These are phyloP conservation scores for Lamellibrachia columna DNA, from an alignment of 2,888 invertebrate genomes.

Conservation along the genomic window DNA sequence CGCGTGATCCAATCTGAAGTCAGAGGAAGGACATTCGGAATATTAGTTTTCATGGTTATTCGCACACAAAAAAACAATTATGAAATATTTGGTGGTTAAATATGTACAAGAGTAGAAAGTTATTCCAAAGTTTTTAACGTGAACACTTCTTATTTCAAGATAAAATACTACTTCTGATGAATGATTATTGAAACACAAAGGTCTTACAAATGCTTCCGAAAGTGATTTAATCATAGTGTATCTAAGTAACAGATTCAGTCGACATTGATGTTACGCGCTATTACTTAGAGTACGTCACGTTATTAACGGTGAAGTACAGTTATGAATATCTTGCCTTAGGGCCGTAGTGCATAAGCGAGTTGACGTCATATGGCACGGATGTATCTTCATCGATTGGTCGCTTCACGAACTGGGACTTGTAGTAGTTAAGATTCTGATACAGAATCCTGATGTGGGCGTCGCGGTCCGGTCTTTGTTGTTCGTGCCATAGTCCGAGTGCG, in stretches of 20 bases:
- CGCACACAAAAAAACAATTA: not conserved
- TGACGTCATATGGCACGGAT: slow-evolving; percentile 25
- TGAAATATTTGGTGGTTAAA: not conserved
- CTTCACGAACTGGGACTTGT: slow-evolving; percentile 24
- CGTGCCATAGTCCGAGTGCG: slow-evolving; percentile 28
- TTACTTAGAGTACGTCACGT: not conserved
- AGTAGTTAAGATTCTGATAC: slow-evolving; percentile 20
- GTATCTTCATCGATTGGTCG: not conserved
- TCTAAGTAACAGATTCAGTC: too few species aligned
- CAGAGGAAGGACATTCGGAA: not conserved
- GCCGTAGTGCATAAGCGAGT: slow-evolving; percentile 27
- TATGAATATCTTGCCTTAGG: not conserved
- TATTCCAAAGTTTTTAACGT: too few species aligned
- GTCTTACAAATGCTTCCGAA: too few species aligned
- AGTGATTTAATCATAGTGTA: too few species aligned
- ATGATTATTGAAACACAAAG: too few species aligned
- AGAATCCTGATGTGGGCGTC: slow-evolving; percentile 22
- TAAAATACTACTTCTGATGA: too few species aligned
- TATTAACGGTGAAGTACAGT: not conserved
- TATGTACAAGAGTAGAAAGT: too few species aligned
- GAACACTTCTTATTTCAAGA: too few species aligned
- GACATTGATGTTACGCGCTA: not conserved
- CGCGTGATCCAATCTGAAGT: not conserved
- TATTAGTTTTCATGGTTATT: not conserved
- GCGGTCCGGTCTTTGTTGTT: slow-evolving; percentile 26